Evolutionary conservation across 2,797 vertebrate genomes (phyloP).

Genomic region (Vireo griseus): DNA sequence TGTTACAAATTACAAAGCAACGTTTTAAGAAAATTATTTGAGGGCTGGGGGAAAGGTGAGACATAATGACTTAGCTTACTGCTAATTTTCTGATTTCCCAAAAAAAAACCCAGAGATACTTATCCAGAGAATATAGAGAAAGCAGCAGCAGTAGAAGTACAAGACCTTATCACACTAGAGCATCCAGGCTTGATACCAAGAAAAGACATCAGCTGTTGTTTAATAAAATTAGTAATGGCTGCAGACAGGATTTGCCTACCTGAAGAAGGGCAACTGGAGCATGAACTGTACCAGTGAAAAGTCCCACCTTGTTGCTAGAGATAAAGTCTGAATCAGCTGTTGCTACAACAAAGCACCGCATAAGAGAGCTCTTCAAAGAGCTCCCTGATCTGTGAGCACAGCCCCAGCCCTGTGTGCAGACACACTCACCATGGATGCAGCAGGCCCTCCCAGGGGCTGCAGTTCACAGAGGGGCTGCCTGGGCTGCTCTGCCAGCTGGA

Average conservation of each 20-base stretch:
- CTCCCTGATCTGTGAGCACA: not conserved
- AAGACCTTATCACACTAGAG: not conserved
- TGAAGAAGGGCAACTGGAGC: not conserved
- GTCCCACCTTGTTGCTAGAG: not conserved
- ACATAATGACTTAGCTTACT: not conserved
- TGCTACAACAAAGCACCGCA: not conserved
- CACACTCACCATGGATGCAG: constrained; percentile 74
- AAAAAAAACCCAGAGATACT: rapidly evolving
- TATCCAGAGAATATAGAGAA: not conserved
- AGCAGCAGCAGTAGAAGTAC: not conserved
- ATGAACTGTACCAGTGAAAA: not conserved
- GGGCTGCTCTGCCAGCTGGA: constrained; percentile 69
- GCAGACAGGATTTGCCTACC: not conserved
- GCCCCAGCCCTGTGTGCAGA: not conserved
- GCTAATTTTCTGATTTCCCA: not conserved
- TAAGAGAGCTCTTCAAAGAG: not conserved
- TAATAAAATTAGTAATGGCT: not conserved
- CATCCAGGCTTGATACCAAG: not conserved
- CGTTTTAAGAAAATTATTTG: not conserved
- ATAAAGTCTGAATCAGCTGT: not conserved
- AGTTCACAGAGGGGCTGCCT: constrained; percentile 74
- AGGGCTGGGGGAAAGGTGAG: rapidly evolving
- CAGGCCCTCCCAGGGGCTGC: constrained; percentile 57
- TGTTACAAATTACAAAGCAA: not conserved
- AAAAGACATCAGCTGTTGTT: not conserved